These are phyloP conservation scores for Zapornia atra DNA, from an alignment of 2,113 vertebrate genomes.

Conservation along the genomic window DNA sequence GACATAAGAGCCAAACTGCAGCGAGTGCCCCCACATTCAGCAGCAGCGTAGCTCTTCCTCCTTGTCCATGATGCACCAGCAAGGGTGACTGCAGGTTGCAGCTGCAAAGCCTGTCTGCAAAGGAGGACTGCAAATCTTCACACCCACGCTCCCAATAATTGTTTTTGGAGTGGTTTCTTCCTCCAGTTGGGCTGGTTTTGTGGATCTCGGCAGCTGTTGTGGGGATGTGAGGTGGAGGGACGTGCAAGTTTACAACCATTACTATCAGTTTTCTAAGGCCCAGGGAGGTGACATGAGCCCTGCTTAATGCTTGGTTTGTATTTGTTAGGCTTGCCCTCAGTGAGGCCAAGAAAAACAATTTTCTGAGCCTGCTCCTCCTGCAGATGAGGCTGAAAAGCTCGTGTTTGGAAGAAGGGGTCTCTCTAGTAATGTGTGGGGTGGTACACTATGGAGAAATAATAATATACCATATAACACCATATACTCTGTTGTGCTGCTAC, in stretches of 20 bases:
- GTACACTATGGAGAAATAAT: neutral
- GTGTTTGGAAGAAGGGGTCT: neutral
- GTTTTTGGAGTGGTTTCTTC: neutral
- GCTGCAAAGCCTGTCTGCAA: neutral
- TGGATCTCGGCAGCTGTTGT: neutral
- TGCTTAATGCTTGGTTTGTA: neutral
- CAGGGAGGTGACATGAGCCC: neutral
- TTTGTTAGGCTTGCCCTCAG: neutral
- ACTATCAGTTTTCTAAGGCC: accelerated
- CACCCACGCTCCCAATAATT: accelerated
- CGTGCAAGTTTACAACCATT: accelerated
- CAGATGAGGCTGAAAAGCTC: neutral
- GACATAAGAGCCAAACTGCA: neutral
- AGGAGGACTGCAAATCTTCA: neutral
- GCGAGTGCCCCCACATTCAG: neutral
- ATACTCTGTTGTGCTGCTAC: neutral
- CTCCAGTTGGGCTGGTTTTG: neutral
- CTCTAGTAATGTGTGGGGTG: neutral
- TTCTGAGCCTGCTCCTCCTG: neutral
- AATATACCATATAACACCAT: neutral
- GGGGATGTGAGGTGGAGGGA: neutral
- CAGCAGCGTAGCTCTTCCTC: neutral
- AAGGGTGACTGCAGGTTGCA: neutral
- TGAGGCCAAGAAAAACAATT: neutral
- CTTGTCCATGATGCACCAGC: accelerated